These are phyloP conservation scores for Melanerpes formicivorus DNA, from an alignment of 2,113 vertebrate genomes.

Conservation along the genomic window DNA sequence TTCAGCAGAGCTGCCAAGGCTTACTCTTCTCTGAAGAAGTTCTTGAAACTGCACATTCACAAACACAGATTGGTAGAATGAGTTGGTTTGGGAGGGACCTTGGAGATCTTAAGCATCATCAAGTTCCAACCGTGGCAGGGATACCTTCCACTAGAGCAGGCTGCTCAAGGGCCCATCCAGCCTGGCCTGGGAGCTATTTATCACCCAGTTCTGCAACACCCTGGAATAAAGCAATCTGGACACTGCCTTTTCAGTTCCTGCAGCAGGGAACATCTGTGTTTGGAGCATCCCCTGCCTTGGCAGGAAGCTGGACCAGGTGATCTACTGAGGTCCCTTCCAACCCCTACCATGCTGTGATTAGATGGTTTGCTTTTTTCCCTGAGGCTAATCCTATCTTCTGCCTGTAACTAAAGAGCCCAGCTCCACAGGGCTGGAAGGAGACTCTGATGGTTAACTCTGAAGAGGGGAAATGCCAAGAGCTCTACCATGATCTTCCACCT, in stretches of 20 bases:
- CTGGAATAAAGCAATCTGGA: background rate
- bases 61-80: too few relatives aligned
- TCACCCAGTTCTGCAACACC: background rate
- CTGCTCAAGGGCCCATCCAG: too few relatives aligned
- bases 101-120: too few relatives aligned
- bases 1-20: background rate
- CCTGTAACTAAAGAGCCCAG: background rate
- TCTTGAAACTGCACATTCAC: background rate
- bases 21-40: background rate
- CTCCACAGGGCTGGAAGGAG: background rate
- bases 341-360: background rate
- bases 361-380: fast-evolving
- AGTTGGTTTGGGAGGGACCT: too few relatives aligned
- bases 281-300: background rate
- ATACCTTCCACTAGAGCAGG: too few relatives aligned
- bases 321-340: too few relatives aligned
- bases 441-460: background rate
- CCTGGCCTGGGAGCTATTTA: too few relatives aligned
- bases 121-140: too few relatives aligned
- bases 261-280: background rate
- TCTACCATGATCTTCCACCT: background rate
- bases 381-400: background rate
- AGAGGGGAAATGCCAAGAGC: background rate
- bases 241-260: background rate
- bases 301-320: too few relatives aligned